These are phyloP conservation scores for Nomada flava DNA, from an alignment of 2,888 invertebrate genomes.

Conservation along the genomic window DNA sequence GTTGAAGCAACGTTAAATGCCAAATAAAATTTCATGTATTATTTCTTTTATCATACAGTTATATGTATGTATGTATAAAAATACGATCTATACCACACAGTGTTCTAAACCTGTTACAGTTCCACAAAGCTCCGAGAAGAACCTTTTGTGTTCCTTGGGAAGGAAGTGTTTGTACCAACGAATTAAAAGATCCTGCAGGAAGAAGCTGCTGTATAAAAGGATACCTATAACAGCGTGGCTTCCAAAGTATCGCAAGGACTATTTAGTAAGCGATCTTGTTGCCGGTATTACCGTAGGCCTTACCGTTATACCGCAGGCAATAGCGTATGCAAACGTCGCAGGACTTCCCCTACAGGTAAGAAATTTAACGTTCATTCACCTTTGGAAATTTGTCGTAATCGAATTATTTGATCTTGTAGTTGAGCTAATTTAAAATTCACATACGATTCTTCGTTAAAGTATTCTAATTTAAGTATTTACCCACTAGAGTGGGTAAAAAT, in stretches of 20 bases:
- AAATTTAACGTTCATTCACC: conserved; percentile 15
- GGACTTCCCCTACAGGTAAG: conserved; percentile 85
- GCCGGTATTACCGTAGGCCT: conserved; percentile 91
- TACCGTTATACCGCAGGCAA: conserved; percentile 89
- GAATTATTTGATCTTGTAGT: neutral
- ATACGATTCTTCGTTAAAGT: no score
- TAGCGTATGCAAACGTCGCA: conserved; percentile 86
- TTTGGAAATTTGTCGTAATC: conserved; percentile 2
- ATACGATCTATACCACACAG: neutral
- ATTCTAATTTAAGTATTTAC: no score
- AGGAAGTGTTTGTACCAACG: conserved; percentile 83
- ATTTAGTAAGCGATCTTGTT: conserved; percentile 90
- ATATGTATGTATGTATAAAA: neutral
- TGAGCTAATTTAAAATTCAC: no score
- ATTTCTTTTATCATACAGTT: neutral
- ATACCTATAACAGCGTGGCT: conserved; percentile 90
- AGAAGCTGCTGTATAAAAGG: conserved; percentile 87
- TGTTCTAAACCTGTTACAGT: conserved; percentile 63
- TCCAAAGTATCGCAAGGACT: conserved; percentile 88
- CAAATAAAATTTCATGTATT: neutral
- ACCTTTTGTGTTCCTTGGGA: conserved; percentile 65
- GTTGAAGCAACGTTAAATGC: no score
- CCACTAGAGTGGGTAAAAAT: no score
- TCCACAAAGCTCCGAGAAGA: conserved; percentile 63
- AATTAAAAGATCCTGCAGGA: conserved; percentile 86